phyloP scores from a whole-genome alignment of 2,113 vertebrate genomes.

The Neoarius graeffei region DNA sequence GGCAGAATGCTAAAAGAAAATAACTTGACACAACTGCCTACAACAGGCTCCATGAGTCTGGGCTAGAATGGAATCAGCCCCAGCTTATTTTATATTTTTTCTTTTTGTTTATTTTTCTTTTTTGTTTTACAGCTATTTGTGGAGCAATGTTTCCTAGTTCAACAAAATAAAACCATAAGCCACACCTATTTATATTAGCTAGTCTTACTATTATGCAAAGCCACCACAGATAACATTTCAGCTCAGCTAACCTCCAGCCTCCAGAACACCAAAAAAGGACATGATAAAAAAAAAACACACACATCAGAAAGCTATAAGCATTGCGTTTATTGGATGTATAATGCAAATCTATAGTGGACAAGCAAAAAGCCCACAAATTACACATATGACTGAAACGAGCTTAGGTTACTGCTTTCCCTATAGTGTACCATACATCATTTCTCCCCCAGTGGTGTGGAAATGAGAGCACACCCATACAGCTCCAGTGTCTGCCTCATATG shows the following conservation, averaged over 20 bases:
- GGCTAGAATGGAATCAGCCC: neutral
- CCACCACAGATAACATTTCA: conserved; percentile 11
- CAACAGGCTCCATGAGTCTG: neutral
- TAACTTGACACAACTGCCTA: neutral
- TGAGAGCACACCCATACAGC: neutral
- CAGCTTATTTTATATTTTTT: neutral
- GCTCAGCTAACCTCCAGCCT: conserved; percentile 10
- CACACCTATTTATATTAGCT: neutral
- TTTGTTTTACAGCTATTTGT: neutral
- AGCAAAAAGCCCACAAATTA: conserved; percentile 42
- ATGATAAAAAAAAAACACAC: neutral
- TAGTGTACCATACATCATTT: conserved; percentile 27
- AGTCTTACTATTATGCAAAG: neutral
- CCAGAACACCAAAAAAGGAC: neutral
- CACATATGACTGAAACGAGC: conserved; percentile 29
- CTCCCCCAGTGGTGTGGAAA: neutral
- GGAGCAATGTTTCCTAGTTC: neutral
- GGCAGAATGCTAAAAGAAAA: too few relatives aligned
- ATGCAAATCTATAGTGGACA: conserved; percentile 28
- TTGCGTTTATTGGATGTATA: conserved; percentile 39
- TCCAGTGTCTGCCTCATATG: neutral
- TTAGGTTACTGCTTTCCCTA: conserved; percentile 28
- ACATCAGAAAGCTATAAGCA: neutral
- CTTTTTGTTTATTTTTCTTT: neutral
- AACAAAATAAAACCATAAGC: neutral